Evolutionary conservation across 1,140 invertebrate genomes (phyloP).

Genomic region (Aphidius ervi): DNA sequence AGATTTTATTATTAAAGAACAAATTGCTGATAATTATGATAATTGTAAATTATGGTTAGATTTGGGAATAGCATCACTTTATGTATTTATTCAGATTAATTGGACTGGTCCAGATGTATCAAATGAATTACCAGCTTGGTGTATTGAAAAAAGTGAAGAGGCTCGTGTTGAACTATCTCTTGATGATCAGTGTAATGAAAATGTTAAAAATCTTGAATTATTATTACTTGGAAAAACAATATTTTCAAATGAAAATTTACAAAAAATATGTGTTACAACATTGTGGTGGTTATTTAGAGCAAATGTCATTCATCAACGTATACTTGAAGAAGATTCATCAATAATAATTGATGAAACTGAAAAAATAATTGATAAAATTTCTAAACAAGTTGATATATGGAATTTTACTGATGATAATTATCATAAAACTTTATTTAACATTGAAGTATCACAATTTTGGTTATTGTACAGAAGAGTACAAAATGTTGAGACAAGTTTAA

Average conservation of each 20-base stretch:
- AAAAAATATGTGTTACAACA: conserved; percentile 48
- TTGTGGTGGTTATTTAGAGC: conserved; percentile 73
- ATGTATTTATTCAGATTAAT: conserved; percentile 75
- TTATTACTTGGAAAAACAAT: conserved; percentile 65
- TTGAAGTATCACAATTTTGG: conserved; percentile 74
- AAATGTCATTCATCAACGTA: conserved; percentile 68
- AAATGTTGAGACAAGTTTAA: conserved; percentile 64
- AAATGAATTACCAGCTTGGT: conserved; percentile 46
- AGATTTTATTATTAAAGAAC: background rate
- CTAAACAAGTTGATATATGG: conserved; percentile 30
- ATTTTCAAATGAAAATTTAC: conserved; percentile 53
- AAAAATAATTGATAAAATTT: conserved; percentile 53
- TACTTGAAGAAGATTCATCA: conserved; percentile 68
- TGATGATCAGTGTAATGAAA: conserved; percentile 52
- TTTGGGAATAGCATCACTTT: conserved; percentile 59
- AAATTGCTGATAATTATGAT: conserved; percentile 3
- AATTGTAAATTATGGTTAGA: conserved; percentile 37
- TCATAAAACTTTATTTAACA: conserved; percentile 61
- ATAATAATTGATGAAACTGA: conserved; percentile 52
- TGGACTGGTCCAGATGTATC: conserved; percentile 68
- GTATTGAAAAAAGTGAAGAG: conserved; percentile 59
- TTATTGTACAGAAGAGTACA: conserved; percentile 69
- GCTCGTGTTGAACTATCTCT: conserved; percentile 41
- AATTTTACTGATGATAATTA: conserved; percentile 46
- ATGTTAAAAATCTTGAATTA: conserved; percentile 61